Evolutionary conservation across 2,113 vertebrate species (phyloP).

Genomic region (Cryptoleucopteryx plumbea): DNA sequence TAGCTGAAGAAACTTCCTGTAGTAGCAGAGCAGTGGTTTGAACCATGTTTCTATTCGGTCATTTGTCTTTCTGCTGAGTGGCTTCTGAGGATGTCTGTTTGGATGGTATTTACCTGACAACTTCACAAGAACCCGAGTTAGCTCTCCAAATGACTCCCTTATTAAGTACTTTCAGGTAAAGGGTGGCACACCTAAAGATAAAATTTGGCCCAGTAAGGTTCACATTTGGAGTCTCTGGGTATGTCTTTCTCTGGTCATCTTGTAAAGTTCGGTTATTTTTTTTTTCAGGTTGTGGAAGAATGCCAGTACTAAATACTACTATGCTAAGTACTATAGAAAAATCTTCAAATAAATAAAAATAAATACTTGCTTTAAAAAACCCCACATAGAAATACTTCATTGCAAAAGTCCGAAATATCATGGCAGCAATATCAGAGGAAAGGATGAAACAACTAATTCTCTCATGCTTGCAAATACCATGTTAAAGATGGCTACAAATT

Average conservation of each 20-base stretch:
- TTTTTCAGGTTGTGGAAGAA: background rate
- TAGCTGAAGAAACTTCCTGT: constrained; percentile 16
- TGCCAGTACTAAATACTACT: background rate
- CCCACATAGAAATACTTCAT: background rate
- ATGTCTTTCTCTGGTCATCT: background rate
- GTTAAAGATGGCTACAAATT: background rate
- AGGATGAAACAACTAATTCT: background rate
- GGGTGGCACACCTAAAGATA: background rate
- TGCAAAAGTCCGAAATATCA: background rate
- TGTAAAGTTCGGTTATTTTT: background rate
- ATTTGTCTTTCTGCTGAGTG: background rate
- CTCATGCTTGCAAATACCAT: background rate
- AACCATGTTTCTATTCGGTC: background rate
- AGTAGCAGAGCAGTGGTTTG: constrained; percentile 11
- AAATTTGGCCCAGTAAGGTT: background rate
- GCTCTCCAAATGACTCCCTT: background rate
- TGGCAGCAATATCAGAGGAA: background rate
- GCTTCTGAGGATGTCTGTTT: background rate
- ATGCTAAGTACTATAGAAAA: constrained; percentile 1
- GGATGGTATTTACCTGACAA: background rate
- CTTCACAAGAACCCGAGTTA: background rate
- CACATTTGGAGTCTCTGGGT: background rate
- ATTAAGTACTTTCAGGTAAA: background rate
- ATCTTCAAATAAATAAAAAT: constrained; percentile 63
- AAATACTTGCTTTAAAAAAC: constrained; percentile 31